phyloP scores from a whole-genome alignment of 2,888 invertebrate species.

The Oscheius sp. region DNA sequence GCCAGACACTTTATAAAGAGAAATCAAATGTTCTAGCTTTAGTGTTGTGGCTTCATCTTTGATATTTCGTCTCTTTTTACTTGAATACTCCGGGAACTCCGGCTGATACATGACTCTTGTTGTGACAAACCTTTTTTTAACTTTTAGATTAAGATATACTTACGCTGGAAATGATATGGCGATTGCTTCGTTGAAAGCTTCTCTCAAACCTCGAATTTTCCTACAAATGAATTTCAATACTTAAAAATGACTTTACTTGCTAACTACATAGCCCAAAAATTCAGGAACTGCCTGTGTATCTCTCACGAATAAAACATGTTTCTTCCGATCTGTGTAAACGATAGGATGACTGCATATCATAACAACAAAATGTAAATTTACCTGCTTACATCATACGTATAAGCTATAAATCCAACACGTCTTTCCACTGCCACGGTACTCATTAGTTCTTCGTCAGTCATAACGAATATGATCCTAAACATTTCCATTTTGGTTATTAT shows the following conservation, averaged over 20 bases:
- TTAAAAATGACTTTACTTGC: conserved; percentile 30
- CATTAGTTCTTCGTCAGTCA: conserved; percentile 36
- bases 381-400: conserved; percentile 36
- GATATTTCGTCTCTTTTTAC: conserved; percentile 19
- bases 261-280: conserved; percentile 42
- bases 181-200: conserved; percentile 44
- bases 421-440: conserved; percentile 20
- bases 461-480: conserved; percentile 14
- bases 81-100: conserved; percentile 20
- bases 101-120: conserved; percentile 31
- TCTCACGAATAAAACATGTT: conserved; percentile 37
- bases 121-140: conserved; percentile 26
- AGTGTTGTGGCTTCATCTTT: conserved; percentile 32
- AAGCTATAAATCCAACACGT: conserved; percentile 39
- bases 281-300: conserved; percentile 42
- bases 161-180: conserved; percentile 32
- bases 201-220: conserved; percentile 40
- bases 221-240: conserved; percentile 22
- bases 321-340: conserved; percentile 21
- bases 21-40: conserved; percentile 36
- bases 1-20: conserved; percentile 33
- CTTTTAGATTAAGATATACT: not conserved
- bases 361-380: not conserved
- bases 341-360: conserved; percentile 12
- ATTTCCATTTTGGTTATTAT: not conserved